Evolutionary conservation across 1,140 invertebrate species (phyloP).

Genomic region (Oedothorax gibbosus): DNA sequence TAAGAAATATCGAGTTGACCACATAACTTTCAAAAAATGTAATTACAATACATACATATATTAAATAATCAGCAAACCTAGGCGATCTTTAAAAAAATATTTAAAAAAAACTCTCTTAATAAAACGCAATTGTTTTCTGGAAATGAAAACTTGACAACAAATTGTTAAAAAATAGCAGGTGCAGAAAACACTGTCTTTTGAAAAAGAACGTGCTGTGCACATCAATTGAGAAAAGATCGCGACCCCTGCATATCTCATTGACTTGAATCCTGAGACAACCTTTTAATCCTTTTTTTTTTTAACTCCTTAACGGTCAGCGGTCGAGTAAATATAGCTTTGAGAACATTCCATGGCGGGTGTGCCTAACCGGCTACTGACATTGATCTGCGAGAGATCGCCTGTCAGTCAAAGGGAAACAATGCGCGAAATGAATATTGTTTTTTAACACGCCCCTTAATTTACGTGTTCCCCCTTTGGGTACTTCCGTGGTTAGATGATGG

Average conservation of each 20-base stretch:
- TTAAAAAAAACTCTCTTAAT: no score
- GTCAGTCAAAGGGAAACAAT: constrained; percentile 20
- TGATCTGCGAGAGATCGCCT: constrained; percentile 18
- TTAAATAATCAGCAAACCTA: no score
- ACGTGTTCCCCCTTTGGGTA: not conserved
- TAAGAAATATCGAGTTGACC: no score
- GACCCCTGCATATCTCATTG: constrained; percentile 20
- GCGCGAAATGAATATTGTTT: constrained; percentile 15
- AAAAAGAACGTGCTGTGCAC: no score
- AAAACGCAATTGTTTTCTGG: no score
- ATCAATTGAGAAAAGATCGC: constrained; percentile 5
- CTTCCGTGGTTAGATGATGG: not conserved
- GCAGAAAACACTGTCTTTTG: no score
- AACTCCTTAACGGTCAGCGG: not conserved
- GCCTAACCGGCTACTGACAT: constrained; percentile 15
- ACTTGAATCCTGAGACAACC: not conserved
- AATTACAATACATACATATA: no score
- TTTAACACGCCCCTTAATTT: not conserved
- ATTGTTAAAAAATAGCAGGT: no score
- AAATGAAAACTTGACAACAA: no score
- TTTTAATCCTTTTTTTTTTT: constrained; percentile 15
- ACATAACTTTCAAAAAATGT: no score
- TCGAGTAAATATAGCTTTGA: not conserved
- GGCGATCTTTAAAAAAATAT: no score
- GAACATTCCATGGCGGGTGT: constrained; percentile 1